A percentile compares a stretch with the other conserved stretches of the same genome.
phyloP scores from a whole-genome alignment of 2,113 vertebrate genomes.

The Corythaeola cristata region DNA sequence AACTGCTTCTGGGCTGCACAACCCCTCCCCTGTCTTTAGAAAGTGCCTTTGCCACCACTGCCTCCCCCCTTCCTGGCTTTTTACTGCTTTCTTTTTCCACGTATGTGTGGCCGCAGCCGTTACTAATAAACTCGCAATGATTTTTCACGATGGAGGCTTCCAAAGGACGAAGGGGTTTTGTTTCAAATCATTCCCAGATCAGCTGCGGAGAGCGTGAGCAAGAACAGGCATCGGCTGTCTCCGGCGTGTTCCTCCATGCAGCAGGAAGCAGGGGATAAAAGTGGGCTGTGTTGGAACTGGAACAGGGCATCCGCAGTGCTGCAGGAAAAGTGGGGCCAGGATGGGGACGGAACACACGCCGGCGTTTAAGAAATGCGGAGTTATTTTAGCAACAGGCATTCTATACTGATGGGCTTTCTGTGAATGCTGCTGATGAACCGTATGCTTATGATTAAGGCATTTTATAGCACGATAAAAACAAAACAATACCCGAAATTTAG shows the following conservation, averaged over 20 bases:
- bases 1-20: conserved; percentile 35
- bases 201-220: conserved; percentile 46
- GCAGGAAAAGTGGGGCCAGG: conserved; percentile 26
- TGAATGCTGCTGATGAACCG: neutral
- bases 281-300: neutral
- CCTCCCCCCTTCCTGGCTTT: neutral
- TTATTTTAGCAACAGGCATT: conserved; percentile 14
- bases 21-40: neutral
- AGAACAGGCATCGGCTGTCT: conserved; percentile 29
- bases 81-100: conserved; percentile 28
- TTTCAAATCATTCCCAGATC: conserved; percentile 79
- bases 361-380: neutral
- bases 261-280: conserved; percentile 63
- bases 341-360: neutral
- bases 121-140: conserved; percentile 75
- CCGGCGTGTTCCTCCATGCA: conserved; percentile 20
- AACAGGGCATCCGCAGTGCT: neutral
- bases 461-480: neutral
- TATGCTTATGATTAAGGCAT: neutral
- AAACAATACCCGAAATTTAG: neutral
- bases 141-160: conserved; percentile 69
- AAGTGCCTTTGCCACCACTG: neutral
- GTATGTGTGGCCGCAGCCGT: conserved; percentile 72
- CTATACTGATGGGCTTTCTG: neutral
- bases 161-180: conserved; percentile 61